phyloP scores from a whole-genome alignment of 2,888 invertebrate genomes.

The Allygus modestus region DNA sequence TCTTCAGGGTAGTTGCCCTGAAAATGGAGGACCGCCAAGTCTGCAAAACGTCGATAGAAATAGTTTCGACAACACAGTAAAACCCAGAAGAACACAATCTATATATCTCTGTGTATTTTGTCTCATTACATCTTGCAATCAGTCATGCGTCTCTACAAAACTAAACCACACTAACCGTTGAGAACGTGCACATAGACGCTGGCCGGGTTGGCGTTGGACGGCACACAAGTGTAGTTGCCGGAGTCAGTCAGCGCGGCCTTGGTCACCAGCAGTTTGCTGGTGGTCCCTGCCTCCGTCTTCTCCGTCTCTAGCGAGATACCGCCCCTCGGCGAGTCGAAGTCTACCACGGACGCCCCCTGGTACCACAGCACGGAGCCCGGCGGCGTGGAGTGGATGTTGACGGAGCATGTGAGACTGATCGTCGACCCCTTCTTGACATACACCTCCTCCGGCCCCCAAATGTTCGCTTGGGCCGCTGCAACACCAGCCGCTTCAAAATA shows the following conservation, averaged over 20 bases:
- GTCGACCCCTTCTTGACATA: conserved; percentile 95
- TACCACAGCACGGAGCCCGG: conserved; percentile 91
- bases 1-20: too few relatives aligned
- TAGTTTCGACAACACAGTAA: too few relatives aligned
- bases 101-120: too few relatives aligned
- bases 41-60: too few relatives aligned
- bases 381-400: conserved; percentile 90
- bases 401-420: conserved; percentile 92
- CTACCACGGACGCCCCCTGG: conserved; percentile 88
- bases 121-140: too few relatives aligned
- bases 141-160: too few relatives aligned
- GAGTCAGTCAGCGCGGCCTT: conserved; percentile 90
- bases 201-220: conserved; percentile 82
- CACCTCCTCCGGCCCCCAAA: conserved; percentile 90
- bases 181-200: conserved; percentile 76
- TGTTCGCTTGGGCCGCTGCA: conserved; percentile 91
- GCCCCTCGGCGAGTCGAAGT: conserved; percentile 89
- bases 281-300: conserved; percentile 89
- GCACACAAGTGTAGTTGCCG: conserved; percentile 94
- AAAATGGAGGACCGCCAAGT: too few relatives aligned
- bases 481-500: conserved; percentile 65
- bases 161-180: too few relatives aligned
- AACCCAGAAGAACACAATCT: too few relatives aligned
- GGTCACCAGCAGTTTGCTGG: conserved; percentile 89
- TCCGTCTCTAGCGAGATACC: conserved; percentile 93